These are phyloP conservation scores for Odocoileus hemionus DNA, from an alignment of 2,113 vertebrate species.

Conservation along the genomic window DNA sequence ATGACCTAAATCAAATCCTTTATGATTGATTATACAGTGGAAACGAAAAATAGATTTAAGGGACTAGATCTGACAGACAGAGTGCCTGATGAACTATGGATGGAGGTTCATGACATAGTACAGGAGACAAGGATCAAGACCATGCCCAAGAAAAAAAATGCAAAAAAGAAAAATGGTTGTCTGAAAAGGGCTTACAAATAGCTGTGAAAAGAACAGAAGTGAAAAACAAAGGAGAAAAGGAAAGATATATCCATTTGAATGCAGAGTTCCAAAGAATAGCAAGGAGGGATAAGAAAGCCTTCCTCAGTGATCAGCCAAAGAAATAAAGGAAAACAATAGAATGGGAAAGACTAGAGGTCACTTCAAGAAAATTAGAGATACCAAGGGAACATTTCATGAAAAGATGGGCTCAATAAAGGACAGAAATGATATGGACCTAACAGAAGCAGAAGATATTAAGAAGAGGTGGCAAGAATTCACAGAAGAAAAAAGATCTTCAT, in stretches of 20 bases:
- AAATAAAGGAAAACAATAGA: background rate
- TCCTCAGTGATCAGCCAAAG: background rate
- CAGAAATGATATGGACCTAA: background rate
- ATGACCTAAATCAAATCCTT: background rate
- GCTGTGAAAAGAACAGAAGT: background rate
- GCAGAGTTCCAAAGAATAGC: background rate
- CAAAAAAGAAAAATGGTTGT: background rate
- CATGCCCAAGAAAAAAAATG: background rate
- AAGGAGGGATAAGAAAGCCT: background rate
- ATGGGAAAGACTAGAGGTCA: background rate
- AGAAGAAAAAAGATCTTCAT: background rate
- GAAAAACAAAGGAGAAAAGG: background rate
- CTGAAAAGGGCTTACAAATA: background rate
- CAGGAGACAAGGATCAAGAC: background rate
- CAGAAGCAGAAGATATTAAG: background rate
- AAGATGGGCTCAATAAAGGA: background rate
- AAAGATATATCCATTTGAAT: background rate
- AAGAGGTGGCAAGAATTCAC: background rate
- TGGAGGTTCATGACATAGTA: fast-evolving
- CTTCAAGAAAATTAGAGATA: background rate
- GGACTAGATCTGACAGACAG: background rate
- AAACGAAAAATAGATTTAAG: background rate
- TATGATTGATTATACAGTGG: background rate
- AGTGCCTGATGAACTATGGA: background rate
- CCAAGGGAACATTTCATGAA: background rate